Conservation (phyloP, 2,888 invertebrate genomes). For the Phortica okadai region DNA sequence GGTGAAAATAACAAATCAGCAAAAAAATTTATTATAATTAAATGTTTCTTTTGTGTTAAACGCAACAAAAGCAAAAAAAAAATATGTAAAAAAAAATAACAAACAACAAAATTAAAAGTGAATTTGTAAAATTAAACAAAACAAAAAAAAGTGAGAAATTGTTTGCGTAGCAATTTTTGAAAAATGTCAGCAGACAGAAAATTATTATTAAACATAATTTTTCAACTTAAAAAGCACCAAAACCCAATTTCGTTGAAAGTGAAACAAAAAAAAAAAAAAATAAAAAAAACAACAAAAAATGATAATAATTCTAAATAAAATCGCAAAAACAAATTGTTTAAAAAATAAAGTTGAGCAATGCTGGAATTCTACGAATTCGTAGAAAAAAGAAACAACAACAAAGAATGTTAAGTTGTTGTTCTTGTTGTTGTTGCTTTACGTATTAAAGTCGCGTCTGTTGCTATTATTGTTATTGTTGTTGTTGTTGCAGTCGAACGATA, state of each 20-base stretch:
- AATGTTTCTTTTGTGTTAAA: conserved; percentile 13
- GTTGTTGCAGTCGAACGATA: background rate
- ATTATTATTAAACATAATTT: background rate
- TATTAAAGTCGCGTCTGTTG: background rate
- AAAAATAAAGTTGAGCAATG: too few relatives aligned
- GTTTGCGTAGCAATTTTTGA: conserved; percentile 41
- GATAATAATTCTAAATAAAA: conserved; percentile 32
- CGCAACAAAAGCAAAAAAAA: conserved; percentile 13
- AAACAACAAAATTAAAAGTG: background rate
- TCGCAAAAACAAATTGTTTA: background rate
- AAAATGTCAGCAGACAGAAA: conserved; percentile 15
- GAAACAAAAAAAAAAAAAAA: conserved; percentile 38
- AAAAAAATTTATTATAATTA: conserved; percentile 1
- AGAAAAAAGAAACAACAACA: background rate
- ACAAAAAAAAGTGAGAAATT: background rate
- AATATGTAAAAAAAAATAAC: conserved; percentile 3
- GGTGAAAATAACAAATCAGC: conserved; percentile 19
- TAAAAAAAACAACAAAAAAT: conserved; percentile 28
- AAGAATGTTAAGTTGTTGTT: background rate
- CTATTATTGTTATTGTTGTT: background rate
- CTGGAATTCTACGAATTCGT: conserved; percentile 12
- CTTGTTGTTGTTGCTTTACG: conserved; percentile 4
- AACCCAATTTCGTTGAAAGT: background rate
- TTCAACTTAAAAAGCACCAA: background rate
- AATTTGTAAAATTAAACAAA: conserved; percentile 4